phyloP scores from a whole-genome alignment of 2,888 invertebrate genomes.

The Cyrtodaria siliqua region DNA sequence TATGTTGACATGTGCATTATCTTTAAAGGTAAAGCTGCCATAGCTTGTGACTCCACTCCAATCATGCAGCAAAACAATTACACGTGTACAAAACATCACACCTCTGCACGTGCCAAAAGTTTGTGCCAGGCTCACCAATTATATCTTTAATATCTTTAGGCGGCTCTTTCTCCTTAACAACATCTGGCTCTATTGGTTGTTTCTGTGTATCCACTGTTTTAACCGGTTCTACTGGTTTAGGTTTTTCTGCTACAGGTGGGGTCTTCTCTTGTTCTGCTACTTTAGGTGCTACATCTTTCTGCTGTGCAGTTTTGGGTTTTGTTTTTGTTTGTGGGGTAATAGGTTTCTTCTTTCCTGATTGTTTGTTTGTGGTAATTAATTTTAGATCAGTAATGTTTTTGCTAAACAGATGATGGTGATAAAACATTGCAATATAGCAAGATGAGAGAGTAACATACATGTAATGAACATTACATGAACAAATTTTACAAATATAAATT shows the following conservation, averaged over 20 bases:
- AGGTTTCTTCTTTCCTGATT: constrained; percentile 23
- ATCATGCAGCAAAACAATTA: no score
- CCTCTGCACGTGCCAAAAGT: neutral
- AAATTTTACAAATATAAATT: no score
- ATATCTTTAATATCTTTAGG: constrained; percentile 35
- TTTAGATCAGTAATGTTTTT: neutral
- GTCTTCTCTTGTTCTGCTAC: neutral
- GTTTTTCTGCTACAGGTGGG: neutral
- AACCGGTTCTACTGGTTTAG: neutral
- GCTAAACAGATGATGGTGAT: no score
- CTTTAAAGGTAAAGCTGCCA: no score
- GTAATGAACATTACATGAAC: no score
- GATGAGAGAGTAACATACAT: no score
- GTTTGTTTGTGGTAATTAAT: neutral
- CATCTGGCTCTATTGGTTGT: constrained; percentile 47
- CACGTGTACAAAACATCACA: no score
- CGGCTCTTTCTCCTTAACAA: constrained; percentile 52
- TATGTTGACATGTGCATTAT: no score
- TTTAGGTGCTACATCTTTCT: neutral
- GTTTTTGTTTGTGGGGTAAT: constrained; percentile 28
- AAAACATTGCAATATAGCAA: no score
- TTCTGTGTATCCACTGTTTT: constrained; percentile 2
- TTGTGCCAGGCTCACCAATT: constrained; percentile 21
- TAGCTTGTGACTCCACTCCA: no score
- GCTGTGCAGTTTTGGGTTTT: constrained; percentile 14